phyloP scores from a whole-genome alignment of 2,888 invertebrate genomes.

The Leucophenga montana region DNA sequence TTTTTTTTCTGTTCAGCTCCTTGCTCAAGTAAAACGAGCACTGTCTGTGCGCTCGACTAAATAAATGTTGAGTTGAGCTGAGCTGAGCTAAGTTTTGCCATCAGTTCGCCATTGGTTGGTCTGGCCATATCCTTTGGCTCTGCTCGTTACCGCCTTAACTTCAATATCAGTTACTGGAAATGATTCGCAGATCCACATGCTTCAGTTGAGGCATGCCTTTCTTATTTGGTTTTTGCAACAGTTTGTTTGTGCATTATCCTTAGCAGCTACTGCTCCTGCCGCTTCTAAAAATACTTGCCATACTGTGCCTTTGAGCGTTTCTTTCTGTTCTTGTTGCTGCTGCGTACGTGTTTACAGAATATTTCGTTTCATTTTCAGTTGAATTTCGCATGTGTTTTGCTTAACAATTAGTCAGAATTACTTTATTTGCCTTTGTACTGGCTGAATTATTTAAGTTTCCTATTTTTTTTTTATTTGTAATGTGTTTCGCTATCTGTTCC shows the following conservation, averaged over 20 bases:
- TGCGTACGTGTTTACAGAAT: not conserved
- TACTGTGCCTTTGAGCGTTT: conserved; percentile 36
- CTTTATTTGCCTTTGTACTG: no score
- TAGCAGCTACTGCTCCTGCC: not conserved
- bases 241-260: conserved; percentile 19
- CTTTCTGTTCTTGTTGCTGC: conserved; percentile 57
- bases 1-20: no score
- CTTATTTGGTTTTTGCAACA: conserved; percentile 15
- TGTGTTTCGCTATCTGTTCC: no score
- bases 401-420: conserved; percentile 60
- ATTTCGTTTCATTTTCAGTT: not conserved
- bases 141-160: conserved; percentile 63
- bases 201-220: not conserved
- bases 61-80: not conserved
- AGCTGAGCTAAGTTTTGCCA: conserved; percentile 32
- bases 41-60: no score
- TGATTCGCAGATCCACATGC: conserved; percentile 3
- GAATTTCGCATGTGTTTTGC: conserved; percentile 54
- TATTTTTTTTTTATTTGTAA: no score
- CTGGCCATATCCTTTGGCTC: not conserved
- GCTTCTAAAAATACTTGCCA: not conserved
- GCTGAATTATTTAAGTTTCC: no score
- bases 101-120: not conserved
- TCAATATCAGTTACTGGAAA: conserved; percentile 59
- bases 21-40: no score